These are phyloP conservation scores for Hydrochoerus hydrochaeris DNA, from an alignment of 2,113 vertebrate species.

Conservation along the genomic window DNA sequence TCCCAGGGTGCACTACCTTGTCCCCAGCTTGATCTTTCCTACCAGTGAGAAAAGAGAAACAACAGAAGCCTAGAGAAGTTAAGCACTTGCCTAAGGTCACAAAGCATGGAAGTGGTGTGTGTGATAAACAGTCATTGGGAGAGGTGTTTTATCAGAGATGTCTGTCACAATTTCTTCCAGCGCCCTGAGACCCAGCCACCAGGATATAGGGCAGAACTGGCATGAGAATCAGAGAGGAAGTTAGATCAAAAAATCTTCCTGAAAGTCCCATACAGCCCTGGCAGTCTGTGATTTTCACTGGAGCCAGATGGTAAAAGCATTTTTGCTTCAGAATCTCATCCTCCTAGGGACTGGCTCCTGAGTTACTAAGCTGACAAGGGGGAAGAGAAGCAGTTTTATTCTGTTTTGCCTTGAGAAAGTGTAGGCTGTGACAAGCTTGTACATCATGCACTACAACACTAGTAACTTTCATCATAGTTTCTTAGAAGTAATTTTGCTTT, in stretches of 20 bases:
- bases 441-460: not conserved
- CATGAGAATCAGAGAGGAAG: not conserved
- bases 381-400: not conserved
- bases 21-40: not conserved
- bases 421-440: not conserved
- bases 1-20: not conserved
- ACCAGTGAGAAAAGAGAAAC: not conserved
- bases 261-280: not conserved
- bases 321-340: not conserved
- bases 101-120: not conserved
- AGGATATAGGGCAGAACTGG: not conserved
- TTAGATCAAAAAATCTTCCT: not conserved
- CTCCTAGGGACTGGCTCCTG: not conserved
- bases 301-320: not conserved
- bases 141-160: not conserved
- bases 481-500: not conserved
- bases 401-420: constrained; percentile 11
- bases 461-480: not conserved
- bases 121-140: not conserved
- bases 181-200: not conserved
- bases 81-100: not conserved
- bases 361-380: not conserved
- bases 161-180: not conserved
- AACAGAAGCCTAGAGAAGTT: not conserved
- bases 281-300: not conserved